Evolutionary conservation across 2,888 invertebrate genomes (phyloP).

Genomic region (Pteria penguin): DNA sequence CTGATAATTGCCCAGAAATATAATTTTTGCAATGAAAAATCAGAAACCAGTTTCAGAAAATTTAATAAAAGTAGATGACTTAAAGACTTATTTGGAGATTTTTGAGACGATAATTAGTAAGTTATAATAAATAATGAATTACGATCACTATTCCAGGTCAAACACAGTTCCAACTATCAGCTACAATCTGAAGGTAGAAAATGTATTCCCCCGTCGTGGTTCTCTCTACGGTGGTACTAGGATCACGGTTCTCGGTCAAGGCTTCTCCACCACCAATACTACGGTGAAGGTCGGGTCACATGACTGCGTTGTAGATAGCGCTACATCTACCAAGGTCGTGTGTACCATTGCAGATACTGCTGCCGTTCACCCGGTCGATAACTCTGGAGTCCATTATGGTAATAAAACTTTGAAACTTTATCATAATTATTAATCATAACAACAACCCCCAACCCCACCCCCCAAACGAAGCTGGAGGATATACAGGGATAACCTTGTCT

Average conservation of each 20-base stretch:
- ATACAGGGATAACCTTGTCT: too few species aligned
- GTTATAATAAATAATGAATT: too few species aligned
- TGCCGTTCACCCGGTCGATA: conserved; percentile 48
- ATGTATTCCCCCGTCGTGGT: conserved; percentile 58
- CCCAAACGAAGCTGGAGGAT: too few species aligned
- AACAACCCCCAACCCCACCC: too few species aligned
- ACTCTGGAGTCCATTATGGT: conserved; percentile 57
- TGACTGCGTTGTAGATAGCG: conserved; percentile 34
- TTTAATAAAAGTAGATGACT: too few species aligned
- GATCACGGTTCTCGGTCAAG: conserved; percentile 64
- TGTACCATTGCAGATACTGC: conserved; percentile 60
- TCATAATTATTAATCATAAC: not conserved
- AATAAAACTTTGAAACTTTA: conserved; percentile 5
- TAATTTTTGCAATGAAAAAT: too few species aligned
- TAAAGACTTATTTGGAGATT: too few species aligned
- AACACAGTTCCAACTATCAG: conserved; percentile 41
- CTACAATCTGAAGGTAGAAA: conserved; percentile 55
- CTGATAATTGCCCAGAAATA: too few species aligned
- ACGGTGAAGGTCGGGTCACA: conserved; percentile 58
- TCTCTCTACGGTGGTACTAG: conserved; percentile 67
- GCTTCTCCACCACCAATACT: conserved; percentile 57
- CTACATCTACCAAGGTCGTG: conserved; percentile 45
- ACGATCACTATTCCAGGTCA: conserved; percentile 17
- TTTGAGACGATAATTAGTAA: too few species aligned
- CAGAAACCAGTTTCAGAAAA: too few species aligned